These are phyloP conservation scores for Apoderus coryli DNA, from an alignment of 2,888 invertebrate genomes.

Conservation along the genomic window DNA sequence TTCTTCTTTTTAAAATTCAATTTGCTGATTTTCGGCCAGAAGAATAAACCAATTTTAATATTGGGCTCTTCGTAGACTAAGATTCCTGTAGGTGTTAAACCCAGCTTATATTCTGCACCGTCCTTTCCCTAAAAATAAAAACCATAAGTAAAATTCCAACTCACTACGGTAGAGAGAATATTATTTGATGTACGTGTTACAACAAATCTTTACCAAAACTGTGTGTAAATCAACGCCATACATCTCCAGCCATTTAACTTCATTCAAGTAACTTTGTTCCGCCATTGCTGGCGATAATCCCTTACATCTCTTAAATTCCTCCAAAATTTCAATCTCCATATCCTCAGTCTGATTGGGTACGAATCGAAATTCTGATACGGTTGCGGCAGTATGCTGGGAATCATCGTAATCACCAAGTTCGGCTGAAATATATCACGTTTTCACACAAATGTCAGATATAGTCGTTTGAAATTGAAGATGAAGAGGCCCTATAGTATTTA, in stretches of 20 bases:
- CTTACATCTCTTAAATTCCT: constrained; percentile 75
- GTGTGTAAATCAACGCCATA: constrained; percentile 99
- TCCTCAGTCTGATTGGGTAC: constrained; percentile 93
- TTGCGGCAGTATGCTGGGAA: constrained; percentile 81
- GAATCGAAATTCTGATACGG: constrained; percentile 96
- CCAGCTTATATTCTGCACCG: constrained; percentile 88
- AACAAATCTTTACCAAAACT: constrained; percentile 69
- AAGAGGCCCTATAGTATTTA: no score
- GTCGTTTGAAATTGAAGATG: no score
- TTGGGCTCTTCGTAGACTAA: constrained; percentile 85
- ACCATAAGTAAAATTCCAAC: constrained; percentile 4
- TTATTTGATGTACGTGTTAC: no score
- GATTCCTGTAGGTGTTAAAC: constrained; percentile 95
- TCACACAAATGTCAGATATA: no score
- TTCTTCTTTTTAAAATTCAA: constrained; percentile 97
- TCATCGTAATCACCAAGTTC: constrained; percentile 96
- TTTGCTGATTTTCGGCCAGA: constrained; percentile 98
- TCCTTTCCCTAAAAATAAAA: constrained; percentile 64
- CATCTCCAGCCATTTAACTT: constrained; percentile 91
- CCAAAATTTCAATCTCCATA: constrained; percentile 86
- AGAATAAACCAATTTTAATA: constrained; percentile 95
- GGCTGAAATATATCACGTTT: no score
- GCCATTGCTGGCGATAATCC: constrained; percentile 91
- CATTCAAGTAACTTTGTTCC: constrained; percentile 87
- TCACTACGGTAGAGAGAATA: constrained; percentile 1